Base-by-base conservation (phyloP, 2,797 vertebrate species). In the Gallinago solitaria region DNA sequence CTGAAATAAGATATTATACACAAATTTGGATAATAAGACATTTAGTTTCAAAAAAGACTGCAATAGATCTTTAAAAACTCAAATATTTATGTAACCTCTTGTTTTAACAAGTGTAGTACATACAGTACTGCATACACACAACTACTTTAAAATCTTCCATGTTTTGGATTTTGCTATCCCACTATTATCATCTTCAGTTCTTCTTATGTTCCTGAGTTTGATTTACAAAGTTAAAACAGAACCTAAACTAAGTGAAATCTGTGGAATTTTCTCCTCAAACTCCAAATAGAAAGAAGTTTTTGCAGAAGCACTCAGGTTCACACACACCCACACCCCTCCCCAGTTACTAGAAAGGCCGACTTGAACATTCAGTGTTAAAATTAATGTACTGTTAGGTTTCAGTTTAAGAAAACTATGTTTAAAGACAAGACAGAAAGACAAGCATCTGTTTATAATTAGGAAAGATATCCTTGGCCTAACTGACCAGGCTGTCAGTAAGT, bases 31-130 rank as follows among this genome's bases (percentile, higher is more conserved):
- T 32, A 84, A 75, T 61, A 59, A 68, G 84, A 54, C 47, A 41
- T 28, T 8, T 32, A 9, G 5, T 50, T 71, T 71, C 7, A 5
- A 73, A n/a, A 43, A 77, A 73, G 20, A 6, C n/a, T 27, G 70
- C 16, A 23, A 71, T 28, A 80, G 48, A 47, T 39, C 71, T 80
- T 68, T 12, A 47, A 80, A 54, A 91, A 43, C 27, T 37, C 73
- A 91, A 91, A 89, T 92, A 87, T 93, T 95, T 92, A 76, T n/a
- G 37, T 89, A 91, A 83, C 76, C 70, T 70, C 53, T 74, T 74
- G 61, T 89, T 94, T 93, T 83, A 84, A 74, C 73, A 92, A 83
- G 75, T 39, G 76, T 60, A 75, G 30, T 35, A 60, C 23, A 77
- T 50, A 77, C 45, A 80, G 5, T 56, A 12, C 56, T 35, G 64